Evolutionary conservation across 2,797 vertebrate genomes (phyloP).

Genomic region (Chrosomus eos): DNA sequence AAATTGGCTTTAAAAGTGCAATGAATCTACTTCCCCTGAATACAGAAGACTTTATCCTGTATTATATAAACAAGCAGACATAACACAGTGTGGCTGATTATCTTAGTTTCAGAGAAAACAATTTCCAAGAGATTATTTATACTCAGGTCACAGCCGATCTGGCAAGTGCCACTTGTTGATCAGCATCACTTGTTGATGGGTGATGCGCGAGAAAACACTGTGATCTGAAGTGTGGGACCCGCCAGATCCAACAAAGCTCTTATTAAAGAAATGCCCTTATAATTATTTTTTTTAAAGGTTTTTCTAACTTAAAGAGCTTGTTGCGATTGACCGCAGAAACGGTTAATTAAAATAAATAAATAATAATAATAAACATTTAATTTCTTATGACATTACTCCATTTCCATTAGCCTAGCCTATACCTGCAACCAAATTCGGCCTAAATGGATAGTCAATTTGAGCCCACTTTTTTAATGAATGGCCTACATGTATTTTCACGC

Average conservation of each 20-base stretch:
- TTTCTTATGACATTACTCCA: neutral
- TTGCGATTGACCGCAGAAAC: neutral
- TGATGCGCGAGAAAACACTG: constrained; percentile 1
- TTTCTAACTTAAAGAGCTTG: neutral
- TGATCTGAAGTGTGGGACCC: neutral
- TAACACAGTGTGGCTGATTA: neutral
- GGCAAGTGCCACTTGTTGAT: constrained; percentile 29
- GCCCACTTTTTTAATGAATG: neutral
- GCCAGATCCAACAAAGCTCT: constrained; percentile 17
- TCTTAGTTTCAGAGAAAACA: constrained; percentile 1
- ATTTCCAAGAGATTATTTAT: constrained; percentile 29
- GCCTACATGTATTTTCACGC: neutral
- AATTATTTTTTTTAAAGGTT: neutral
- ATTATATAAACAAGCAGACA: neutral
- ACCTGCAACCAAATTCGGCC: neutral
- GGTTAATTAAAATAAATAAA: too few relatives aligned
- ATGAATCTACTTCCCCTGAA: neutral
- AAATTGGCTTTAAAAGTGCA: constrained; percentile 31
- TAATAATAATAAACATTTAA: neutral
- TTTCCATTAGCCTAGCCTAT: neutral
- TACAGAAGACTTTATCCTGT: neutral
- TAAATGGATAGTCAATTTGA: neutral
- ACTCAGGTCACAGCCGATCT: neutral
- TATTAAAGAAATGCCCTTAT: neutral
- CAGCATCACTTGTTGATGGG: constrained; percentile 25